Percentiles rank a stretch among this genome's conserved stretches.
Conservation (phyloP, 2,797 vertebrate species). For the Tokudaia muenninki region DNA sequence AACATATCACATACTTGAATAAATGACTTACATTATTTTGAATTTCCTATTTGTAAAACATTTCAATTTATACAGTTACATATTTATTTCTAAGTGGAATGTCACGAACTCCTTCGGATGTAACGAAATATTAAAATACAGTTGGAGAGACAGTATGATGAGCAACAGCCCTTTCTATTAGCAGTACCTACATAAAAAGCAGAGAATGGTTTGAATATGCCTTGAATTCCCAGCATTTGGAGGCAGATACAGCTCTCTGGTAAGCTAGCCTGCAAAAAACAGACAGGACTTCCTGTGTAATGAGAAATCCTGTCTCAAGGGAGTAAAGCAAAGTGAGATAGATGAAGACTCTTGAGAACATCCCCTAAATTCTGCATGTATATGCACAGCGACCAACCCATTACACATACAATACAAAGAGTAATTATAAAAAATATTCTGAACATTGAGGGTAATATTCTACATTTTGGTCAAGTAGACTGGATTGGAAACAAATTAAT, state of each 20-base stretch:
- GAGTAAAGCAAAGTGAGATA: too few relatives aligned
- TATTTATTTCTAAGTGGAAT: conserved; percentile 9
- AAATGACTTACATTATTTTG: not conserved
- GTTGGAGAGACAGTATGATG: not conserved
- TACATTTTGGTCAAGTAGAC: too few relatives aligned
- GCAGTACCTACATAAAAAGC: not conserved
- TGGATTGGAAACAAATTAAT: too few relatives aligned
- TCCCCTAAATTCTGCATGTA: too few relatives aligned
- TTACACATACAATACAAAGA: too few relatives aligned
- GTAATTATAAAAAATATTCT: too few relatives aligned
- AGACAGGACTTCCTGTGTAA: too few relatives aligned
- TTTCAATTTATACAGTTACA: conserved; percentile 6
- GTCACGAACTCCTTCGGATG: not conserved
- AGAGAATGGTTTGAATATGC: not conserved
- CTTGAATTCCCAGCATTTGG: not conserved
- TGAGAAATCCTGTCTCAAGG: too few relatives aligned
- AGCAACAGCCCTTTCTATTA: not conserved
- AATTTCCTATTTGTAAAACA: conserved; percentile 41
- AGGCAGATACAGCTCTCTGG: not conserved
- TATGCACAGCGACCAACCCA: too few relatives aligned
- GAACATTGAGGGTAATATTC: too few relatives aligned
- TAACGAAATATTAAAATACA: not conserved
- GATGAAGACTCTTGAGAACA: too few relatives aligned
- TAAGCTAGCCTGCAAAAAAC: not conserved
- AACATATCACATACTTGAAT: not conserved